A percentile compares a stretch with the other conserved stretches of the same genome.
phyloP scores from a whole-genome alignment of 2,113 vertebrate genomes.

The Mustelus asterias region DNA sequence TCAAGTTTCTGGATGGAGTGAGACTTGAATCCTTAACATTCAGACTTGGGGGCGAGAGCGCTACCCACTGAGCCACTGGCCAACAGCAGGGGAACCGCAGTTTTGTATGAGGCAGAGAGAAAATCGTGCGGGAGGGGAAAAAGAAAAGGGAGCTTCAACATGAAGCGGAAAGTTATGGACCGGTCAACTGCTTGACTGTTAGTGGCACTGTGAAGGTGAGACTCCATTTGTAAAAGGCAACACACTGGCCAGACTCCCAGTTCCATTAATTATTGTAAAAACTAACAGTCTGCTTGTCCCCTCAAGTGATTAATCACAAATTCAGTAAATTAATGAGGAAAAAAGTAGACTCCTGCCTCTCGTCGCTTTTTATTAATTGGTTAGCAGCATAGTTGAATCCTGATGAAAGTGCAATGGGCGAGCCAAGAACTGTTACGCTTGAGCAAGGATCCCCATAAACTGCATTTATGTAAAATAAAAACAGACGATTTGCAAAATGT shows the following conservation, averaged over 20 bases:
- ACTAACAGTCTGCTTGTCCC: conserved; percentile 16
- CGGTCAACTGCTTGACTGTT: background rate
- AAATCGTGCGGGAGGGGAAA: background rate
- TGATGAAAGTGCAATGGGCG: conserved; percentile 12
- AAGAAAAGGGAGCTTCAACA: background rate
- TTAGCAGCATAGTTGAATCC: conserved; percentile 33
- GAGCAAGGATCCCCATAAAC: conserved; percentile 24
- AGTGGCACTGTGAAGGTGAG: conserved; percentile 8
- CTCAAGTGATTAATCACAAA: conserved; percentile 29
- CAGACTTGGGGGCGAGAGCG: background rate
- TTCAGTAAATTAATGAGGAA: conserved; percentile 36
- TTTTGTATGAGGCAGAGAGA: background rate
- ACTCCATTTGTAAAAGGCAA: conserved; percentile 5
- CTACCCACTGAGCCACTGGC: background rate
- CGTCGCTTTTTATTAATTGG: conserved; percentile 28
- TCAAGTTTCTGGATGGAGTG: background rate
- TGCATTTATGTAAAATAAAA: conserved; percentile 10
- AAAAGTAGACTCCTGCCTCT: conserved; percentile 24
- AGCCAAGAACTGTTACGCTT: conserved; percentile 22
- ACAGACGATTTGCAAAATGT: conserved; percentile 14
- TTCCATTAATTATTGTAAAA: conserved; percentile 30
- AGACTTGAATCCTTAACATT: background rate
- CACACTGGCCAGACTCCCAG: conserved; percentile 2
- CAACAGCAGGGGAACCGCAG: background rate
- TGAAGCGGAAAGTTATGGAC: background rate